Conservation (phyloP, 2,113 vertebrate species). For the Fulica atra region DNA sequence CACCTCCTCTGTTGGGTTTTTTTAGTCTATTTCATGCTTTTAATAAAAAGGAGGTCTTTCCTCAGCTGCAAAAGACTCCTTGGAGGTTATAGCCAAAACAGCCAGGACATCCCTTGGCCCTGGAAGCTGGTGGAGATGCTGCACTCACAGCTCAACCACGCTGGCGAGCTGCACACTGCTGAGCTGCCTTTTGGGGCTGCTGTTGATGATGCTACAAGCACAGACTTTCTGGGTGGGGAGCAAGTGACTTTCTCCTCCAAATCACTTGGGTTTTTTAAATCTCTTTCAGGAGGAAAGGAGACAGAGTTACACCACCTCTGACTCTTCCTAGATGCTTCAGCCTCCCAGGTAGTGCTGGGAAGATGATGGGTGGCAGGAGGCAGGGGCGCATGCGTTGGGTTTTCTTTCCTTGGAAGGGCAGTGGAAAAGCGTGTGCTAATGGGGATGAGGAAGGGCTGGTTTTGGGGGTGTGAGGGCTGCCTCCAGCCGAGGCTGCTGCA, state of each 20-base stretch:
- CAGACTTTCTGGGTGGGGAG: background rate
- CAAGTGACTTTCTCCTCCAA: background rate
- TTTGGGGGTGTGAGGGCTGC: background rate
- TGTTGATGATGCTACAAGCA: background rate
- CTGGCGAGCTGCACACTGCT: background rate
- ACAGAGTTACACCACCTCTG: background rate
- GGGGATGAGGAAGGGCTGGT: background rate
- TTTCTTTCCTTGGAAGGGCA: background rate
- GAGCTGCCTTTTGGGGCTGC: background rate
- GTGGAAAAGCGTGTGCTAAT: background rate
- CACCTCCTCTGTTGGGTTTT: background rate
- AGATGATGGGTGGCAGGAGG: background rate
- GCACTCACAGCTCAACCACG: background rate
- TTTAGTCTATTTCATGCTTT: background rate
- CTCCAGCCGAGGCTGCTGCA: background rate
- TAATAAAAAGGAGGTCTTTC: background rate
- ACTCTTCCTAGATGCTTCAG: background rate
- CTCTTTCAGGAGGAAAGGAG: background rate
- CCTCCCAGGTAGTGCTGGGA: fast-evolving
- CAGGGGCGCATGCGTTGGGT: fast-evolving
- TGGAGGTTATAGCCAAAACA: background rate
- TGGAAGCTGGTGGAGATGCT: background rate
- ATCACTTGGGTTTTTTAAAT: background rate
- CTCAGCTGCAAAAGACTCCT: background rate
- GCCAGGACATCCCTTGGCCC: background rate